Evolutionary conservation across 1,140 invertebrate genomes (phyloP).

Genomic region (Steinernema feltiae): DNA sequence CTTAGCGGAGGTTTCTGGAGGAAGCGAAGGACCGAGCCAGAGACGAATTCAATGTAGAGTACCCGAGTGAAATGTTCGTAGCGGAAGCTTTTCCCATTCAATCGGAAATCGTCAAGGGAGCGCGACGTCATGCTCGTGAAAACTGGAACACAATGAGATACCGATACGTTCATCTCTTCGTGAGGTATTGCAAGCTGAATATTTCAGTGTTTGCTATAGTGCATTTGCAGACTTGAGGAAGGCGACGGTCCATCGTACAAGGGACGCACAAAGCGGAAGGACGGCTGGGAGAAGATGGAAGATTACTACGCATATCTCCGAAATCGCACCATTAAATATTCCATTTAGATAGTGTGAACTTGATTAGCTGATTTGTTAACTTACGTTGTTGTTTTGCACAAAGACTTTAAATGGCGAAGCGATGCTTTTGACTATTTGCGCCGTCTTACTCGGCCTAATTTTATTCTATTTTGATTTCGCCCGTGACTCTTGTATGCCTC

Average conservation of each 20-base stretch:
- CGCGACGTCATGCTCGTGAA: slow-evolving; percentile 50
- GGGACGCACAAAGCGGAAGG: slow-evolving; percentile 24
- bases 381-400: slow-evolving; percentile 17
- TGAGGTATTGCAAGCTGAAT: slow-evolving; percentile 23
- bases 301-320: slow-evolving; percentile 54
- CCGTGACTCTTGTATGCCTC: slow-evolving; percentile 8
- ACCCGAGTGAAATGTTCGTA: slow-evolving; percentile 51
- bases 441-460: slow-evolving; percentile 11
- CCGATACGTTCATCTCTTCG: slow-evolving; percentile 54
- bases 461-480: slow-evolving; percentile 23
- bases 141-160: slow-evolving; percentile 46
- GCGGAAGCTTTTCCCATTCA: slow-evolving; percentile 53
- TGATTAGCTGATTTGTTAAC: slow-evolving; percentile 28
- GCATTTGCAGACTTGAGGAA: slow-evolving; percentile 46
- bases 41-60: slow-evolving; percentile 49
- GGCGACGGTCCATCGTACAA: slow-evolving; percentile 41
- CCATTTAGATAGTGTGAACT: slow-evolving; percentile 39
- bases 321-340: slow-evolving; percentile 50
- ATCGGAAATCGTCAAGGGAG: slow-evolving; percentile 51
- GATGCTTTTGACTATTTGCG: not conserved
- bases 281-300: slow-evolving; percentile 56
- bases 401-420: not conserved
- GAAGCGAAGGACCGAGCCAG: slow-evolving; percentile 49
- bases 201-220: not conserved
- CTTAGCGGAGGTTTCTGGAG: slow-evolving; percentile 45